Percentiles rank a stretch among this genome's conserved stretches.
phyloP scores from a whole-genome alignment of 2,888 invertebrate genomes.

The Diarsia rubi region DNA sequence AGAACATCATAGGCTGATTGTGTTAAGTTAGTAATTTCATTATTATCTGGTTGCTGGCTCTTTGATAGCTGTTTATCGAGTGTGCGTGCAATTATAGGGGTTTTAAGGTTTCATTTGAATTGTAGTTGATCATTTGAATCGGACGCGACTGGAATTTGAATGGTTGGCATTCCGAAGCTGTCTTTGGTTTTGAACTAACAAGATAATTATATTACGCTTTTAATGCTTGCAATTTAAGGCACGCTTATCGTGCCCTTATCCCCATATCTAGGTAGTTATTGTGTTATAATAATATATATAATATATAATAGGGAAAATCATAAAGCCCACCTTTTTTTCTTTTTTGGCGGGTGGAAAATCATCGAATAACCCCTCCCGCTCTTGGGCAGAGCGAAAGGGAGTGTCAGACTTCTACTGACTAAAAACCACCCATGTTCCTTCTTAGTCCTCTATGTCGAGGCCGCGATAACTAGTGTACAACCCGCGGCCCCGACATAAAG shows the following conservation, averaged over 20 bases:
- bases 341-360: too few species aligned
- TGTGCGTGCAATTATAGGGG: constrained; percentile 37
- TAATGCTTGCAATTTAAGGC: neutral
- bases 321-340: neutral
- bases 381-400: too few species aligned
- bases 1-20: neutral
- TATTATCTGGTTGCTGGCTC: constrained; percentile 70
- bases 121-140: constrained; percentile 22
- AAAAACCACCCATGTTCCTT: too few species aligned
- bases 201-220: neutral
- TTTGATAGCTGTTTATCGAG: constrained; percentile 64
- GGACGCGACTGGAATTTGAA: constrained; percentile 39
- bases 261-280: neutral
- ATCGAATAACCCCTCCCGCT: too few species aligned
- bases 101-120: constrained; percentile 18
- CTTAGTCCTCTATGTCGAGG: too few species aligned
- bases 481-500: too few species aligned
- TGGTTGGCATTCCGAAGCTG: constrained; percentile 3
- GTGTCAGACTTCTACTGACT: too few species aligned
- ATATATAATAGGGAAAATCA: too few species aligned
- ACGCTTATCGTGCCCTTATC: too few species aligned
- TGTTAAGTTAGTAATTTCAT: constrained; percentile 69
- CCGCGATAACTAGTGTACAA: too few species aligned
- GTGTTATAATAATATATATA: too few species aligned
- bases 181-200: neutral